Percentiles rank a stretch among this genome's conserved stretches.
phyloP scores from a whole-genome alignment of 2,888 invertebrate genomes.

The Vandiemenella viatica region DNA sequence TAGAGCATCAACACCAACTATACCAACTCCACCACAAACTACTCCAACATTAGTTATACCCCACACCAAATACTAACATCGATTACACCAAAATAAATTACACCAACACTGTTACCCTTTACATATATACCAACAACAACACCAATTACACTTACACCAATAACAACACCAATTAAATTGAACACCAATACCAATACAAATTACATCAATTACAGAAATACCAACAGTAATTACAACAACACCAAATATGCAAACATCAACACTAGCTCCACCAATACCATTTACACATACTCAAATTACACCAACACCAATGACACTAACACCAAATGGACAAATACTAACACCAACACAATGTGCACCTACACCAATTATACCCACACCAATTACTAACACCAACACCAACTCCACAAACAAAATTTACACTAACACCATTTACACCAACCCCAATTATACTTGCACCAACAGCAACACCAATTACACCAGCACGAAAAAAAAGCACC shows the following conservation, averaged over 20 bases:
- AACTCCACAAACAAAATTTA: neutral
- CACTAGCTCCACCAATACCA: neutral
- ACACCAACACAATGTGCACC: neutral
- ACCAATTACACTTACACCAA: neutral
- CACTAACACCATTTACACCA: constrained; percentile 25
- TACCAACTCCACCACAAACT: neutral
- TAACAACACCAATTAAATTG: too few species aligned
- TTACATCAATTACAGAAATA: neutral
- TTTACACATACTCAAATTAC: constrained; percentile 19
- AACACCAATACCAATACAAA: neutral
- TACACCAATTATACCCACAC: neutral
- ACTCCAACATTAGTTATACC: neutral
- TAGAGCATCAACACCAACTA: neutral
- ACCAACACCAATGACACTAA: constrained; percentile 8
- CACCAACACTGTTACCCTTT: neutral
- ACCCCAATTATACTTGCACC: neutral
- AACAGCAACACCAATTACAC: neutral
- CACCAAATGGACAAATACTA: neutral
- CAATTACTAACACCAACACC: neutral
- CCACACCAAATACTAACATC: neutral
- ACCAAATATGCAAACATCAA: neutral
- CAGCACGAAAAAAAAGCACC: neutral
- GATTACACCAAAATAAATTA: neutral
- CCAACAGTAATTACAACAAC: neutral
- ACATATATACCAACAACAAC: neutral